Conservation (phyloP, 2,888 invertebrate species). For the Lochmaea capreae region DNA sequence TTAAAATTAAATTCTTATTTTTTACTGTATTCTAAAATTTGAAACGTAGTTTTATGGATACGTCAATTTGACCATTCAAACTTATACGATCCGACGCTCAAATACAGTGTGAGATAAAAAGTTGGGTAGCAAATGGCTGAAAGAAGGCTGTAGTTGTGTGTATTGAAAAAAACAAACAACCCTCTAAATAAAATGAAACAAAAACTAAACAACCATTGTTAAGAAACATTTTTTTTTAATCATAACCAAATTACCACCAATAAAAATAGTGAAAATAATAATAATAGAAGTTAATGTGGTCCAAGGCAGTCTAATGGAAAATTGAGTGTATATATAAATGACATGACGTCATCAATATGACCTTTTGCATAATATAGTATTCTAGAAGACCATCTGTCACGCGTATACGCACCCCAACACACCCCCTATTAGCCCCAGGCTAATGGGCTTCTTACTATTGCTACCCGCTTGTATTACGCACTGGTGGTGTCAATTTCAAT, state of each 20-base stretch:
- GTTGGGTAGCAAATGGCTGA: no score
- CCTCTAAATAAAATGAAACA: no score
- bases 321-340: constrained; percentile 46
- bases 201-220: no score
- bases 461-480: constrained; percentile 55
- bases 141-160: no score
- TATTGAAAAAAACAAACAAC: no score
- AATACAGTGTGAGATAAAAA: no score
- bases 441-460: constrained; percentile 55
- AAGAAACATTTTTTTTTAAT: no score
- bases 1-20: no score
- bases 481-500: constrained; percentile 62
- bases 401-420: constrained; percentile 48
- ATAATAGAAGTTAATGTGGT: constrained; percentile 55
- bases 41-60: no score
- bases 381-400: constrained; percentile 61
- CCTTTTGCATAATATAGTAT: constrained; percentile 58
- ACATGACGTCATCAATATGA: constrained; percentile 63
- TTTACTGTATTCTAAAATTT: no score
- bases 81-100: no score
- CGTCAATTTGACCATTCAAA: no score
- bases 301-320: constrained; percentile 54
- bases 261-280: constrained; percentile 36
- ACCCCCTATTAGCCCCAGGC: constrained; percentile 55
- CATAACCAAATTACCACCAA: constrained; percentile 13